phyloP scores from a whole-genome alignment of 1,140 invertebrate species.

The Tetramorium parvispinum region DNA sequence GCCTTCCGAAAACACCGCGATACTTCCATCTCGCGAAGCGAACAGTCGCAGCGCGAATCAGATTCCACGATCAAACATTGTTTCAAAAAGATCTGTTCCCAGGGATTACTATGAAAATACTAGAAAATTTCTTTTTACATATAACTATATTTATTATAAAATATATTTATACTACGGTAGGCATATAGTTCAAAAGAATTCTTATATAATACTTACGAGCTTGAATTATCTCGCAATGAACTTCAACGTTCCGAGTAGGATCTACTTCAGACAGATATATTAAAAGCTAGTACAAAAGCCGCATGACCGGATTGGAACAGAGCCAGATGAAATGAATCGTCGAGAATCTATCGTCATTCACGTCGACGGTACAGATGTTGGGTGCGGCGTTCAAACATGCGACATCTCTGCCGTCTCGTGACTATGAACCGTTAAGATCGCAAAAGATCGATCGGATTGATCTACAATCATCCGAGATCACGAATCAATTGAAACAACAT shows the following conservation, averaged over 20 bases:
- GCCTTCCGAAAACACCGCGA: slow-evolving; percentile 15
- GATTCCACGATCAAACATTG: slow-evolving; percentile 18
- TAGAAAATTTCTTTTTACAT: not conserved
- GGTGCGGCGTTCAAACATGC: slow-evolving; percentile 62
- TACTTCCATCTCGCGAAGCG: slow-evolving; percentile 18
- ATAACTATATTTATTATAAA: not conserved
- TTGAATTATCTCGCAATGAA: slow-evolving; percentile 22
- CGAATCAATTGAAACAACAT: slow-evolving; percentile 21
- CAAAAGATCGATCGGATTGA: slow-evolving; percentile 10
- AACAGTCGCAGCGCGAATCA: slow-evolving; percentile 19
- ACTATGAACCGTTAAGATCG: slow-evolving; percentile 69
- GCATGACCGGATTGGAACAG: slow-evolving; percentile 45
- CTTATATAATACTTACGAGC: not conserved
- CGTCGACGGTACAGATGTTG: slow-evolving; percentile 32
- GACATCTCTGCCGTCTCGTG: slow-evolving; percentile 63
- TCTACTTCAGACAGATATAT: slow-evolving; percentile 48
- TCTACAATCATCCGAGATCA: slow-evolving; percentile 49
- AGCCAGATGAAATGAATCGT: slow-evolving; percentile 63
- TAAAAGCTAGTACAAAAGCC: slow-evolving; percentile 56
- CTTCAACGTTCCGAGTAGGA: not conserved
- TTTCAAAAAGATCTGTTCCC: not conserved
- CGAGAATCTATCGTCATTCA: slow-evolving; percentile 65
- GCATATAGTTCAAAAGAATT: not conserved
- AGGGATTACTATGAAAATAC: not conserved
- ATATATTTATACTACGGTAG: not conserved